These are phyloP conservation scores for Pemphigus obesinymphae DNA, from an alignment of 1,140 invertebrate genomes.

Conservation along the genomic window DNA sequence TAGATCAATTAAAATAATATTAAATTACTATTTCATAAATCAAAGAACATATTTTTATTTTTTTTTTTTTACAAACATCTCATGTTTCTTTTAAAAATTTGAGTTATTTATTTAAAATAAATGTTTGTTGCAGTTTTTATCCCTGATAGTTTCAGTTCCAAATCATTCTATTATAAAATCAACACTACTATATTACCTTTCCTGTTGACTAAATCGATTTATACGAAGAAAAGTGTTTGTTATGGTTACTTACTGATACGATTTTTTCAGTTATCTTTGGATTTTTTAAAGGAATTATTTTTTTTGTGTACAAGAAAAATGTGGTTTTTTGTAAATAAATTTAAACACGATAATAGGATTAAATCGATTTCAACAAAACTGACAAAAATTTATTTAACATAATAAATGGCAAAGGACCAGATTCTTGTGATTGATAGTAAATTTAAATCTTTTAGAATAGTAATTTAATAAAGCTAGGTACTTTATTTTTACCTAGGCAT, in stretches of 20 bases:
- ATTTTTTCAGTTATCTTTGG: not conserved
- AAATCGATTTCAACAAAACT: not conserved
- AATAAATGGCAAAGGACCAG: too few species aligned
- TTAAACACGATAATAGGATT: not conserved
- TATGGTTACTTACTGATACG: not conserved
- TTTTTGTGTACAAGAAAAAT: too few species aligned
- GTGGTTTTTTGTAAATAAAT: not conserved
- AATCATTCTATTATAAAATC: not conserved
- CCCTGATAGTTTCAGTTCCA: not conserved
- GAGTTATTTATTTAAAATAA: not conserved
- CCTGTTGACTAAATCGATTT: not conserved
- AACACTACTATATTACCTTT: not conserved
- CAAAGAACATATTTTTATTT: too few species aligned
- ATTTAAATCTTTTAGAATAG: too few species aligned
- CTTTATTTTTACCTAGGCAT: too few species aligned
- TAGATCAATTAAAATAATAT: too few species aligned
- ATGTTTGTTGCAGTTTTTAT: not conserved
- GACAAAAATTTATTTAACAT: not conserved
- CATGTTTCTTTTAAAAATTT: not conserved
- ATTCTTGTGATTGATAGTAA: too few species aligned
- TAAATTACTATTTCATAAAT: too few species aligned
- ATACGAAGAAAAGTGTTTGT: not conserved
- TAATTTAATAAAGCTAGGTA: too few species aligned
- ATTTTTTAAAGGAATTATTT: too few species aligned
- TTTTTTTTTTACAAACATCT: too few species aligned